phyloP scores from a whole-genome alignment of 2,797 vertebrate genomes.

The Eulemur rubriventer region DNA sequence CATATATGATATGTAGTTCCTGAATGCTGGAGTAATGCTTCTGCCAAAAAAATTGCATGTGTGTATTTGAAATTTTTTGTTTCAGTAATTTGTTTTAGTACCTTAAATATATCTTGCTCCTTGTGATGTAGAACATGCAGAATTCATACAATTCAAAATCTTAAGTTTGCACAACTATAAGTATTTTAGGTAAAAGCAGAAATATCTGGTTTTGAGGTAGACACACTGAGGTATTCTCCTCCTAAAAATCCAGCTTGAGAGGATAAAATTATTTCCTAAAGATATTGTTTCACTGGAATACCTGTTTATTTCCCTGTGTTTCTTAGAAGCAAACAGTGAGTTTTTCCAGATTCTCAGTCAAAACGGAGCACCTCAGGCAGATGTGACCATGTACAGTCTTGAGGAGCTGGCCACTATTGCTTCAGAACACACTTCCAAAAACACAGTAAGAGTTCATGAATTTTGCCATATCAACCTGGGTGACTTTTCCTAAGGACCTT shows the following conservation, averaged over 20 bases:
- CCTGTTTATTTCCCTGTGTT: slow-evolving; percentile 76
- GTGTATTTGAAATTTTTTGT: background rate
- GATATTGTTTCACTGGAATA: slow-evolving; percentile 67
- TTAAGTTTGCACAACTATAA: background rate
- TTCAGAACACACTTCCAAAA: slow-evolving; percentile 93
- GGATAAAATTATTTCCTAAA: slow-evolving; percentile 58
- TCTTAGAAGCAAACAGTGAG: slow-evolving; percentile 89
- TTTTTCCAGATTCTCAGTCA: slow-evolving; percentile 92
- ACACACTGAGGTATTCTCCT: background rate
- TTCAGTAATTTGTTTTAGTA: background rate
- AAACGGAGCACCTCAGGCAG: slow-evolving; percentile 84
- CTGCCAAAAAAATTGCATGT: background rate
- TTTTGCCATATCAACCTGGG: background rate
- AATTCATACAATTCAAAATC: background rate
- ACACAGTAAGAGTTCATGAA: slow-evolving; percentile 87
- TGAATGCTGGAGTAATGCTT: background rate
- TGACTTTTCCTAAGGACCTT: background rate
- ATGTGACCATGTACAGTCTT: slow-evolving; percentile 86
- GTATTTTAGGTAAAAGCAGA: background rate
- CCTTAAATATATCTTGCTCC: background rate
- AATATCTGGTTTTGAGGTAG: background rate
- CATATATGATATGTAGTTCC: no score
- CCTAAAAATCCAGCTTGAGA: slow-evolving; percentile 57
- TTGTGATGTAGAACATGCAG: background rate
- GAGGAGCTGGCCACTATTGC: slow-evolving; percentile 91